Evolutionary conservation across 1,140 invertebrate genomes (phyloP), one percentile per base, ranked within the genome.

Genomic region (Bacillus rossius): DNA sequence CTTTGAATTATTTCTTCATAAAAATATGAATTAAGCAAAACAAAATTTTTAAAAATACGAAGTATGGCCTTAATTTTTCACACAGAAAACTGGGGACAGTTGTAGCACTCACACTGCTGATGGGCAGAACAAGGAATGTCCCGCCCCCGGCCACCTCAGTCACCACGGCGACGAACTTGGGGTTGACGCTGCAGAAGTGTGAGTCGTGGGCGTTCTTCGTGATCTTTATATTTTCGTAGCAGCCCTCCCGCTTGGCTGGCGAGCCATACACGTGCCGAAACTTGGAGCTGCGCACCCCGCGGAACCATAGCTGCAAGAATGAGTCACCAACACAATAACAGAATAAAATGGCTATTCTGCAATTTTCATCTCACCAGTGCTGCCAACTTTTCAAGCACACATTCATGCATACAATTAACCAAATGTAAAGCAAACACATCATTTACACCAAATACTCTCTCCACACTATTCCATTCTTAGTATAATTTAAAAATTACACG

Each of bases 61-160:
- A n/a, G n/a, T n/a, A n/a, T n/a, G n/a, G n/a, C n/a, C n/a, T n/a
- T n/a, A n/a, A n/a, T n/a, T n/a, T n/a, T n/a, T n/a, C n/a, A n/a
- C n/a, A 40, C 17, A 40, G 38, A 40, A 40, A 40, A 13, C 17
- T 40, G n/a, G n/a, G n/a, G n/a, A 40, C 48, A 22, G n/a, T 4
- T 19, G 10, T 3, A 10, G 8, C n/a, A 82, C 82, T 82, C 77
- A 96, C 93, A 74, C 90, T 87, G 71, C 91, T 87, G 38, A 97
- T 74, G 2, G 93, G 93, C 61, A 97, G 73, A 3, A 98, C 93
- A 0, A 96, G 75, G 74, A 98, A 98, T 17, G 94, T 88, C 3
- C 93, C 93, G 1, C 95, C 95, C 4, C 94, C 94, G 13, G 92
- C 92, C 14, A 94, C 91, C 77, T 97, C 94, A 1, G 92, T 95